These are phyloP conservation scores for Phalloptychus januarius DNA, from an alignment of 2,797 vertebrate species.

Conservation along the genomic window DNA sequence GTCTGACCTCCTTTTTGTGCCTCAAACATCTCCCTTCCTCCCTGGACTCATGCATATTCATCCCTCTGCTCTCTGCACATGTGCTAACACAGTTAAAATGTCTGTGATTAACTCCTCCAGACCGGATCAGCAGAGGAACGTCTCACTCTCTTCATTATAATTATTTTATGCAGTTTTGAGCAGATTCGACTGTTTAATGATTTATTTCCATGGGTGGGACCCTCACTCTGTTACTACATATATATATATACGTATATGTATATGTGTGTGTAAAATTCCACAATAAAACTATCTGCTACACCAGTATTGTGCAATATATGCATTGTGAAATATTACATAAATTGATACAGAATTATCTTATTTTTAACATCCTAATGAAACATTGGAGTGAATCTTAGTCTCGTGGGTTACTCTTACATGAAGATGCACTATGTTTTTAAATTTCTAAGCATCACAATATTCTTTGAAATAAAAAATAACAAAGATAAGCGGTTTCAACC, in stretches of 20 bases:
- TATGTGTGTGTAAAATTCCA: background rate
- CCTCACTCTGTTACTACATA: background rate
- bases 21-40: slow-evolving; percentile 22
- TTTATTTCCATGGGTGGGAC: background rate
- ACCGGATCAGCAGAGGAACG: slow-evolving; percentile 3
- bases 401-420: background rate
- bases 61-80: slow-evolving; percentile 27
- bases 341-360: background rate
- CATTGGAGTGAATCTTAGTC: background rate
- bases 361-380: background rate
- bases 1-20: slow-evolving; percentile 20
- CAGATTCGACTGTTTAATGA: background rate
- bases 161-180: background rate
- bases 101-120: slow-evolving; percentile 39
- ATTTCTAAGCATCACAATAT: background rate
- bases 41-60: slow-evolving; percentile 44
- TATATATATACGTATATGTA: no score
- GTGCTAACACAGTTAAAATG: slow-evolving; percentile 53
- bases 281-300: background rate
- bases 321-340: background rate
- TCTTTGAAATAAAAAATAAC: background rate
- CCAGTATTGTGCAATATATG: background rate
- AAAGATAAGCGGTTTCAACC: background rate
- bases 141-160: background rate
- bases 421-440: background rate